Evolutionary conservation across 2,888 invertebrate genomes (phyloP), one percentile per base, ranked within the genome.

Genomic region (Ferrisia virgata): DNA sequence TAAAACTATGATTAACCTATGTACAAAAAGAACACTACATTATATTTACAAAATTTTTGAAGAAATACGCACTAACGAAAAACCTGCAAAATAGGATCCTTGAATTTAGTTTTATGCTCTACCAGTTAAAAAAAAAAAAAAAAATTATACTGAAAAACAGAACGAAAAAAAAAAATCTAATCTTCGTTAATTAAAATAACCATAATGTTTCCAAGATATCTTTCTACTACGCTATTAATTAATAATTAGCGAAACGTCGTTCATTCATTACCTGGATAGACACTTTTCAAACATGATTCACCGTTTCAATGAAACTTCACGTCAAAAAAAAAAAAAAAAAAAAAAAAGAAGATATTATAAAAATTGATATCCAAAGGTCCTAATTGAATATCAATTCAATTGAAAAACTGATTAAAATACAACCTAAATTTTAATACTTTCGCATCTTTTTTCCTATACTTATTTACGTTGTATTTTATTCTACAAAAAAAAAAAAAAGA

Each of bases 11-110:
- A 72, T 72, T 72, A 72, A 72, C 4, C 72, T 72, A 82, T 82
- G 31, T 72, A 82, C 82, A 79, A 79, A 79, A 79, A 43, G 72
- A 82, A 82, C 72, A 72, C 82, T 82, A 82, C 82, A 82, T 40
- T 39, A 72, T 82, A 82, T 82, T 72, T 72, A 82, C 72, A 72
- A 40, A 18, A 39, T 72, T 72, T 64, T 72, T 39, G 69, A 53
- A 31, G 81, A 81, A 33, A 79, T 22, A 81, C 33, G 72, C 72
- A 72, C 72, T 72, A 33, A 72, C 72, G 72, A 72, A 72, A 72
- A 72, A 72, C 72, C 72, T 72, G 72, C 72, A 72, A 72, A 72
- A 72, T 72, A 72, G 33, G 13, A 72, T 72, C n/a, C 36, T n/a
- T n/a, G n/a, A n/a, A 6, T 36, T 36, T 36, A 33, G 6, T 40